A percentile compares a stretch with the other conserved stretches of the same genome.
Conservation (phyloP, 2,113 vertebrate species). For the Menura novaehollandiae region DNA sequence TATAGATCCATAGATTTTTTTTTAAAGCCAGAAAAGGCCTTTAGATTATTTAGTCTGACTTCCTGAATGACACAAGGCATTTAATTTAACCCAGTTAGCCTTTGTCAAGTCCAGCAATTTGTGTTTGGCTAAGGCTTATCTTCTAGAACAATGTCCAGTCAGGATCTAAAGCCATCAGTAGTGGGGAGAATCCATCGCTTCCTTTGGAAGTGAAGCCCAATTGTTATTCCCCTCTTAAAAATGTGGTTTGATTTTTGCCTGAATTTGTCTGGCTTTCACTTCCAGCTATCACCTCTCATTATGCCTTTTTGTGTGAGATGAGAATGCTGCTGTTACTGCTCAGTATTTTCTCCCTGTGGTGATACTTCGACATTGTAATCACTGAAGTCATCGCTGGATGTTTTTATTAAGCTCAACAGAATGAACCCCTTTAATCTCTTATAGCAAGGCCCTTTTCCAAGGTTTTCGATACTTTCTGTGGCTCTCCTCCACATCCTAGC, state of each 20-base stretch:
- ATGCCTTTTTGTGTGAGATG: neutral
- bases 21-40: neutral
- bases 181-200: conserved; percentile 29
- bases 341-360: conserved; percentile 1
- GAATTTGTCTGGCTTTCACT: conserved; percentile 39
- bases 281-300: conserved; percentile 18
- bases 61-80: conserved; percentile 15
- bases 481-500: neutral
- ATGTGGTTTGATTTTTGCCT: conserved; percentile 19
- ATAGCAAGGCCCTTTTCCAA: neutral
- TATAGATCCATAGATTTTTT: conserved; percentile 27
- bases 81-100: conserved; percentile 7
- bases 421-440: conserved; percentile 2
- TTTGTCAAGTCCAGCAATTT: neutral
- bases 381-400: neutral
- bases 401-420: conserved; percentile 35
- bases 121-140: conserved; percentile 37
- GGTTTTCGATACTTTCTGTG: neutral
- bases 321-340: neutral
- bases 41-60: conserved; percentile 28
- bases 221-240: conserved; percentile 19
- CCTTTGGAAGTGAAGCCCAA: neutral
- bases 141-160: neutral
- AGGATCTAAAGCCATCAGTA: conserved; percentile 20
- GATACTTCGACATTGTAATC: conserved; percentile 9